phyloP scores from a whole-genome alignment of 2,113 vertebrate species.

The Polypterus bichir region DNA sequence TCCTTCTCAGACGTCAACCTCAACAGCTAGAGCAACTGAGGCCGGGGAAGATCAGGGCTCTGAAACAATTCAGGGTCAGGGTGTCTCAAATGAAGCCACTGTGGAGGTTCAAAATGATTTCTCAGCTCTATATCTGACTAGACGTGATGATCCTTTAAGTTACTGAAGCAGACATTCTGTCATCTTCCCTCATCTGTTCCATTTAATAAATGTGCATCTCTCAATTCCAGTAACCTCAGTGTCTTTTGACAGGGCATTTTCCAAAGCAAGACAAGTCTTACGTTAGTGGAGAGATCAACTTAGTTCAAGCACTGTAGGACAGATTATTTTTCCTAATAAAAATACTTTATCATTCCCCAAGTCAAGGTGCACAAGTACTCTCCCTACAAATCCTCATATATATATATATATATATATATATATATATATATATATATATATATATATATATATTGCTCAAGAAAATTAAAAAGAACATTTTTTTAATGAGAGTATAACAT shows the following conservation, averaged over 20 bases:
- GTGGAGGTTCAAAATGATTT: slow-evolving; percentile 13
- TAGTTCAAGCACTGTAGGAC: slow-evolving; percentile 5
- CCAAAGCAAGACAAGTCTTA: slow-evolving; percentile 8
- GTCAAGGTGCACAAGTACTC: too few relatives aligned
- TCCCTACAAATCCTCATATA: too few relatives aligned
- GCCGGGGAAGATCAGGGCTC: background rate
- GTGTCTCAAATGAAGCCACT: slow-evolving; percentile 7
- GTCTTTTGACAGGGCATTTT: slow-evolving; percentile 1
- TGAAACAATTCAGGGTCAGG: background rate
- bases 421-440: too few relatives aligned
- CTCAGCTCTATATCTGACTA: slow-evolving; percentile 5
- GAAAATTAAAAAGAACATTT: too few relatives aligned
- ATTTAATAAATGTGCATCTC: slow-evolving; percentile 6
- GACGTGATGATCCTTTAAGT: slow-evolving; percentile 10
- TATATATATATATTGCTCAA: too few relatives aligned
- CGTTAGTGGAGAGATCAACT: slow-evolving; percentile 6
- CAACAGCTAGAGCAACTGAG: background rate
- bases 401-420: too few relatives aligned
- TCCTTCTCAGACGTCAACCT: background rate
- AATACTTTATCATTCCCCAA: background rate
- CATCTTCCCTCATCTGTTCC: slow-evolving; percentile 13
- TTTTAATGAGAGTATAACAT: too few relatives aligned
- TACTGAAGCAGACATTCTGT: slow-evolving; percentile 12
- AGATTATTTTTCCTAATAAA: slow-evolving; percentile 8
- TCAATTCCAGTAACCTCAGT: slow-evolving; percentile 7